These are phyloP conservation scores for Zaprionus tsacasi DNA, from an alignment of 1,140 invertebrate species.

Conservation along the genomic window DNA sequence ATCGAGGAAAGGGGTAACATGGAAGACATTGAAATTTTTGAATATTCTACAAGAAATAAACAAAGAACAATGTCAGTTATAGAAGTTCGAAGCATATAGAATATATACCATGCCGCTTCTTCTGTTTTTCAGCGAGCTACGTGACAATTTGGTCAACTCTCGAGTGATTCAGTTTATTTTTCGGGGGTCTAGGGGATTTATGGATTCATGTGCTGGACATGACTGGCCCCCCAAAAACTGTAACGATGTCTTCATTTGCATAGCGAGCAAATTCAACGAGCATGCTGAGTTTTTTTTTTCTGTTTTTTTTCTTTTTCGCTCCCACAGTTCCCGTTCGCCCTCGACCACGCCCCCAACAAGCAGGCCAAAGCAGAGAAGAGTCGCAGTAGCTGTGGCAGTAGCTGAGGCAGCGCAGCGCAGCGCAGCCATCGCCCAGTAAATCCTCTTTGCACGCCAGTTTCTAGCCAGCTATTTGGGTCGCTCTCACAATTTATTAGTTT, in stretches of 20 bases:
- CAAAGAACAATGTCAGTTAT: no score
- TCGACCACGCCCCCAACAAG: conserved; percentile 22
- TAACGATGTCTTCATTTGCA: conserved; percentile 29
- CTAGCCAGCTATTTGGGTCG: conserved; percentile 84
- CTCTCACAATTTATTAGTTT: conserved; percentile 84
- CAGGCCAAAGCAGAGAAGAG: not conserved
- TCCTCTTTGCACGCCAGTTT: conserved; percentile 78
- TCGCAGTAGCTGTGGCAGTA: not conserved
- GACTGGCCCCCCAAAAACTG: not conserved
- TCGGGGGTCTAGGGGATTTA: not conserved
- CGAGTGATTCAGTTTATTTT: not conserved
- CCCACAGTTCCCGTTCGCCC: conserved; percentile 27
- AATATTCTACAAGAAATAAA: no score
- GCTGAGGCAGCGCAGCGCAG: not conserved
- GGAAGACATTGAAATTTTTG: no score
- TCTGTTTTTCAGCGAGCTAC: not conserved
- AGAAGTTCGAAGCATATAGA: no score
- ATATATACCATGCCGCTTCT: no score
- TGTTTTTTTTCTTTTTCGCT: not conserved
- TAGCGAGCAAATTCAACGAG: not conserved
- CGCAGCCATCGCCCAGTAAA: conserved; percentile 53
- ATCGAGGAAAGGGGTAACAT: no score
- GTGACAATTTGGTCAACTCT: not conserved
- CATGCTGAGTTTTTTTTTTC: not conserved
- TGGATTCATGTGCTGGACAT: conserved; percentile 4